Base-by-base conservation (phyloP, 2,888 invertebrate genomes). In the Leuctra nigra region DNA sequence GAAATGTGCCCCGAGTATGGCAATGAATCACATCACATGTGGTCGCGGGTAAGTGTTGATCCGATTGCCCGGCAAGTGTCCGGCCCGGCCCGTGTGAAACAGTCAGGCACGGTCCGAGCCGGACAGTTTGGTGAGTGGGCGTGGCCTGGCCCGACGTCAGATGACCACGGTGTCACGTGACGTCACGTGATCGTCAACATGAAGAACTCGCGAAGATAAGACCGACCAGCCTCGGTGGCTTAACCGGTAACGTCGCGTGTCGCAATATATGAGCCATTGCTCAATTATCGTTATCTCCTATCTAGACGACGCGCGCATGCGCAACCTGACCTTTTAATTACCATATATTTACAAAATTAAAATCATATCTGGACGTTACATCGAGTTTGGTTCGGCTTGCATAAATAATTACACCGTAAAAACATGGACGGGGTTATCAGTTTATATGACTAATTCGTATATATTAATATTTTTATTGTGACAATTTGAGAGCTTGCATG, bases 291-390 rank as follows among this genome's bases (percentile, higher is more conserved):
- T 53, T 33, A 53, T 57, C 57, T 50, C 20, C 11, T 2, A 50
- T 50, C 50, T 56, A 36, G 53, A 57, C 25, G 38, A 53, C 53
- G 53, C 53, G 53, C 53, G 36, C 23, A 44, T 20, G 3, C 44
- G 44, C 50, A 50, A 7, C 50, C 44, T 56, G 56, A 57, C 57
- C 57, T 57, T 56, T 57, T 57, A 57, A 57, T 53, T 57, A 33
- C 47, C 22, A 24, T 36, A 55, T 50, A 50, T 50, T 39, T 50
- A 20, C 41, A 20, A 44, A 44, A 44, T 44, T 44, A 44, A 23
- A 50, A 33, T 50, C 50, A 50, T 50, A 50, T 50, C 50, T 33
- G 50, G 18, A 50, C 50, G 20, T 33, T 16, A 33, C 50, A 33
- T 50, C 50, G 33, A 50, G 35, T 50, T 29, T 50, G n/a, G 50